These are phyloP conservation scores for Peromyscus attwateri DNA, from an alignment of 2,797 vertebrate species.

Conservation along the genomic window DNA sequence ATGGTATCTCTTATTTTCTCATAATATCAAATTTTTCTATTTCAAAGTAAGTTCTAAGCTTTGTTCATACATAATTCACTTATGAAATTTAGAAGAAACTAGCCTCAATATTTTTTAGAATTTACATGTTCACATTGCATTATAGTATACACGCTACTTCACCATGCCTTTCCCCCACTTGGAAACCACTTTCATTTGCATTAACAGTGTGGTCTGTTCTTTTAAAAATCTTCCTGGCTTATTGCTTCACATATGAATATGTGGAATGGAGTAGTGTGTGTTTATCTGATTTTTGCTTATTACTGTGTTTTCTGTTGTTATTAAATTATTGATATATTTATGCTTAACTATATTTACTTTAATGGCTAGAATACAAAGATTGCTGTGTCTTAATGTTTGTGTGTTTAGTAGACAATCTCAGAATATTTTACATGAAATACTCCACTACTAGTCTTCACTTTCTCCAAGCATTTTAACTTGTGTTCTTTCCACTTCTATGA, in stretches of 20 bases:
- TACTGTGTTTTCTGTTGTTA: neutral
- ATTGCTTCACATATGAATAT: neutral
- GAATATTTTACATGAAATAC: neutral
- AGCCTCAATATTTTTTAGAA: neutral
- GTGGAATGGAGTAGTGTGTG: neutral
- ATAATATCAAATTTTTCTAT: neutral
- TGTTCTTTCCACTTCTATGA: neutral
- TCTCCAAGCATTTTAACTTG: neutral
- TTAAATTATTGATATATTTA: neutral
- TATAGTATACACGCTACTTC: neutral
- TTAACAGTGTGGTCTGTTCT: neutral
- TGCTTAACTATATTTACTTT: neutral
- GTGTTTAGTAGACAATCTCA: neutral
- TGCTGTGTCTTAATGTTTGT: neutral
- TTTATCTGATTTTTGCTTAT: neutral
- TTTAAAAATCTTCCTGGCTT: neutral
- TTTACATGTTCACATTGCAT: neutral
- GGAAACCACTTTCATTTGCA: neutral
- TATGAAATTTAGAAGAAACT: neutral
- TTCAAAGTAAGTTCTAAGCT: neutral
- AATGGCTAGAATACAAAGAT: neutral
- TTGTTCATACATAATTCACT: neutral
- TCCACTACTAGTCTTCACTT: neutral
- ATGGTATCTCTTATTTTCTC: neutral
- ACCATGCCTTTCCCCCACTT: neutral